Conservation (phyloP, 2,113 vertebrate species). For the Microcebus tavaratra region DNA sequence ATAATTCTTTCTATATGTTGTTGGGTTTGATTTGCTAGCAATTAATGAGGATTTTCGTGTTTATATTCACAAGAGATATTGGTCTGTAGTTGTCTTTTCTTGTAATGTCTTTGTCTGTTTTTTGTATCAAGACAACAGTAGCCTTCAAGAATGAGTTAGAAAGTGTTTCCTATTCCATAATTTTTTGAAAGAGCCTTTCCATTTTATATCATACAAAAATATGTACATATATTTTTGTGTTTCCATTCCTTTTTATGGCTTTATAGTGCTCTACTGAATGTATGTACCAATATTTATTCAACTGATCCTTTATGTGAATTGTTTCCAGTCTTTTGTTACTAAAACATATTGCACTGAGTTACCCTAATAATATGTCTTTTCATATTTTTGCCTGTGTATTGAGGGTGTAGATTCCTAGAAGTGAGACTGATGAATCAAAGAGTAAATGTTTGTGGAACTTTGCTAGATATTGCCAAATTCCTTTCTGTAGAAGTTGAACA, state of each 20-base stretch:
- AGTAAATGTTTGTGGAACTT: background rate
- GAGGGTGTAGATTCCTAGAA: background rate
- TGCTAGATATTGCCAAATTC: background rate
- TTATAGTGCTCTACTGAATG: background rate
- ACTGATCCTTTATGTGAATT: background rate
- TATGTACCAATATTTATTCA: background rate
- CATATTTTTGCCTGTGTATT: background rate
- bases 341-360: background rate
- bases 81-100: background rate
- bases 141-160: background rate
- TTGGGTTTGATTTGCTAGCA: background rate
- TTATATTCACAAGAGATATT: background rate
- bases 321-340: background rate
- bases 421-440: background rate
- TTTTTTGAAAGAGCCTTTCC: background rate
- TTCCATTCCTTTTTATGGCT: background rate
- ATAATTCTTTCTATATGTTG: background rate
- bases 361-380: background rate
- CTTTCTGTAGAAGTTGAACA: background rate
- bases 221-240: background rate
- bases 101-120: background rate
- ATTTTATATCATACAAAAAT: background rate
- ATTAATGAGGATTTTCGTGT: background rate
- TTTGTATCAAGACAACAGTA: background rate
- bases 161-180: background rate